A percentile compares a stretch with the other conserved stretches of the same genome.
phyloP scores from a whole-genome alignment of 2,113 vertebrate species.

The Dromas ardeola region DNA sequence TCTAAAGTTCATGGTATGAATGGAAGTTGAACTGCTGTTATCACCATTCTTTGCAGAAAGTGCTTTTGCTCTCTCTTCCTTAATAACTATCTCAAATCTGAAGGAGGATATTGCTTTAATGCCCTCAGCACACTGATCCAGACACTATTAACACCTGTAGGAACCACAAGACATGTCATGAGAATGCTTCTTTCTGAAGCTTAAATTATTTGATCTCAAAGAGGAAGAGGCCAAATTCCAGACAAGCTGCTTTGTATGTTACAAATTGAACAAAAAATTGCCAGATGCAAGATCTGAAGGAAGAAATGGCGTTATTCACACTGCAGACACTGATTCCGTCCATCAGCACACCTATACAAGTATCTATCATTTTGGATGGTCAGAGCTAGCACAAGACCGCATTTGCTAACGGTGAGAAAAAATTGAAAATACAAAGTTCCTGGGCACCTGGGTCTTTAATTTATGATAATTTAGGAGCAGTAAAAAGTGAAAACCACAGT shows the following conservation, averaged over 20 bases:
- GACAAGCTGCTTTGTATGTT: conserved; percentile 53
- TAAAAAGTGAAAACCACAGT: not conserved
- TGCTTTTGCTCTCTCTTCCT: conserved; percentile 34
- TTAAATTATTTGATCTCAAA: conserved; percentile 64
- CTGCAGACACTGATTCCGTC: not conserved
- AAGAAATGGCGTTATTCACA: conserved; percentile 17
- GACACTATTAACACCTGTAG: conserved; percentile 65
- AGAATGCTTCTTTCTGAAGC: conserved; percentile 49
- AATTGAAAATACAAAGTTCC: not conserved
- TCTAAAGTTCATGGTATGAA: not conserved
- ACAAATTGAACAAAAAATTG: conserved; percentile 52
- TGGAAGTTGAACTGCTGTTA: not conserved
- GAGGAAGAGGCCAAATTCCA: conserved; percentile 61
- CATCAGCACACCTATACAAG: not conserved
- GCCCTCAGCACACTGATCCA: conserved; percentile 58
- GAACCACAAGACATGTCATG: conserved; percentile 49
- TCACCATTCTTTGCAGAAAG: not conserved
- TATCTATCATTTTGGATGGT: not conserved
- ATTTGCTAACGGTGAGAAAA: not conserved
- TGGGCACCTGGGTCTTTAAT: not conserved
- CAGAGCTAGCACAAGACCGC: not conserved
- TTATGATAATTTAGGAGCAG: not conserved
- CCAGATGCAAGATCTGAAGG: conserved; percentile 40
- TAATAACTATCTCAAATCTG: conserved; percentile 50
- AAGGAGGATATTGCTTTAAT: conserved; percentile 56